Evolutionary conservation across 2,797 vertebrate species (phyloP).

Genomic region (Esox lucius): DNA sequence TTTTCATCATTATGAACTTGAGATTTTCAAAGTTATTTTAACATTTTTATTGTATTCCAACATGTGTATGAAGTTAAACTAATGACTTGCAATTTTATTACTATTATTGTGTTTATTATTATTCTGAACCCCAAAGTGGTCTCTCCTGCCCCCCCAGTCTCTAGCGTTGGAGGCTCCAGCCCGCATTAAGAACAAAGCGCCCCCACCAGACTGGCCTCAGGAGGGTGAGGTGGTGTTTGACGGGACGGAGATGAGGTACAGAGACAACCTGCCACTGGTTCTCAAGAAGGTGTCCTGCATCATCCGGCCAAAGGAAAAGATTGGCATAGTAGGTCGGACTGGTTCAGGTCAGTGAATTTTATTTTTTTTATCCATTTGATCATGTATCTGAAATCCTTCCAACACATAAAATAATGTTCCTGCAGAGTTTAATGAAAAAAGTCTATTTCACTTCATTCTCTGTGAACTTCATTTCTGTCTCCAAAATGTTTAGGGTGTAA

Average conservation of each 20-base stretch:
- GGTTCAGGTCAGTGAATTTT: constrained; percentile 84
- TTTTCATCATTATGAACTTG: not conserved
- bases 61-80: not conserved
- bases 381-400: not conserved
- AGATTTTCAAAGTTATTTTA: not conserved
- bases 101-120: not conserved
- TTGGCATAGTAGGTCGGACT: constrained; percentile 90
- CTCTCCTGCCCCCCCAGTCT: constrained; percentile 46
- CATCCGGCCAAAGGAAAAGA: constrained; percentile 89
- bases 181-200: constrained; percentile 84
- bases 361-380: no score
- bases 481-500: no score
- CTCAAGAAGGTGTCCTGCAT: constrained; percentile 90
- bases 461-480: not conserved
- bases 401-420: not conserved
- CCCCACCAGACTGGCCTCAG: constrained; percentile 80
- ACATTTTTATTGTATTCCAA: not conserved
- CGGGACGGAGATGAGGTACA: constrained; percentile 87
- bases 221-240: constrained; percentile 87
- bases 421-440: not conserved
- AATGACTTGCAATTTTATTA: not conserved
- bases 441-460: not conserved
- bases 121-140: not conserved
- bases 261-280: constrained; percentile 88
- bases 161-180: constrained; percentile 90